phyloP scores from a whole-genome alignment of 2,113 vertebrate genomes.

The Leiothrix lutea region DNA sequence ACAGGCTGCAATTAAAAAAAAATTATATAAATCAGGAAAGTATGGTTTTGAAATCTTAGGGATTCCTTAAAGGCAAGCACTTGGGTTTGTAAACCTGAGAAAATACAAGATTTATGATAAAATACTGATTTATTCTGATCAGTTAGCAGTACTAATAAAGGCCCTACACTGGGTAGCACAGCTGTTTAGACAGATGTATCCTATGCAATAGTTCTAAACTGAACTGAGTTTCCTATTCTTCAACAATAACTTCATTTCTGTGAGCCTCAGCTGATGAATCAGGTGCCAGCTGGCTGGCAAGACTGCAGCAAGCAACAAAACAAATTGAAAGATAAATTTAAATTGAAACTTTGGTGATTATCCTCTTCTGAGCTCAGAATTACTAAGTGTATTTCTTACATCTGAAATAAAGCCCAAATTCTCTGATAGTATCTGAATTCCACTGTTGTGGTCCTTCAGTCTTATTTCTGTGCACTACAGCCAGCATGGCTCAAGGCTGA shows the following conservation, averaged over 20 bases:
- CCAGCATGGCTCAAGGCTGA: not conserved
- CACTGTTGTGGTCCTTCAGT: not conserved
- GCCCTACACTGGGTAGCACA: not conserved
- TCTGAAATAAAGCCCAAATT: not conserved
- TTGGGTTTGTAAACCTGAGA: not conserved
- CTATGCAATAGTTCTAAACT: not conserved
- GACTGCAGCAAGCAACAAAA: not conserved
- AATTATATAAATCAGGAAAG: not conserved
- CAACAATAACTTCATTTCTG: not conserved
- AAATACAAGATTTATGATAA: not conserved
- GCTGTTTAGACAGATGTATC: not conserved
- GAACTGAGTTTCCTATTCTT: not conserved
- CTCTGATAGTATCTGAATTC: not conserved
- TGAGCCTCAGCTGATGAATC: not conserved
- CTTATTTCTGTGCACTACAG: not conserved
- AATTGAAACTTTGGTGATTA: not conserved
- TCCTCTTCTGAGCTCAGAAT: not conserved
- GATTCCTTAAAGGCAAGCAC: not conserved
- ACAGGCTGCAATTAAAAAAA: not conserved
- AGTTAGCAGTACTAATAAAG: not conserved
- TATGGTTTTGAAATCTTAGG: not conserved
- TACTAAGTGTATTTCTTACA: not conserved
- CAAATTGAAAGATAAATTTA: not conserved
- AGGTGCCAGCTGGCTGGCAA: not conserved
- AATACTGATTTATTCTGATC: not conserved